Base-by-base conservation (phyloP, 2,113 vertebrate genomes). In the Oceanodroma tethys region DNA sequence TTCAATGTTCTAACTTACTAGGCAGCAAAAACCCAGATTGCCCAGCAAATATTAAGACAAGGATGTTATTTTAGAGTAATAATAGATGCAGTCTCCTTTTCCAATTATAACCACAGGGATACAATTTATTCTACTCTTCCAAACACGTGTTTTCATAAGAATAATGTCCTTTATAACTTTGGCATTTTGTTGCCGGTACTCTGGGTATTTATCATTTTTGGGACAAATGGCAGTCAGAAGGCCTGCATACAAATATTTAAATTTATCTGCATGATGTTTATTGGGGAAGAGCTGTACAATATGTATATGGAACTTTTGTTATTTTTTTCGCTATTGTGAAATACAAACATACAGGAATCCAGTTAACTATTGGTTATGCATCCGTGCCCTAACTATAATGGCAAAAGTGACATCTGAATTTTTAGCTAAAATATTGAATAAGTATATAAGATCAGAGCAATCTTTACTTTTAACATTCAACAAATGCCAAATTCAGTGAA, bases 161-260 rank as follows among this genome's bases (percentile, higher is more conserved):
- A 53, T 48, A 86, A 95, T 56, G 14, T 27, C 45, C 47, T 95
- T 95, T 94, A 91, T 82, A 95, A 74, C 30, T 93, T 67, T 72
- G 36, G 23, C 18, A 86, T 96, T 96, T 95, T 97, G 90, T 90
- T 96, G 74, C 56, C 43, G 90, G 36, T 63, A 52, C 72, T 88
- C 71, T 32, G 27, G 27, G 17, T 81, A 93, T 97, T 98, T 96
- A 81, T 95, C 67, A 92, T 93, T 94, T 97, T 85, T 7, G 7
- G 65, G 68, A 83, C 42, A 92, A 97, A 38, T 72, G 34, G 10
- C 73, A 96, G 52, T 78, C 95, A 81, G 65, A 95, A 95, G n/a
- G 13, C 42, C 87, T 81, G 71, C 72, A 91, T 50, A 79, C 40
- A 96, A 97, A 90, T 27, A 82, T 94, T 96, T 92, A 78, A 81